phyloP scores from a whole-genome alignment of 2,797 vertebrate genomes.

The Enteromius unitaeniatus region DNA sequence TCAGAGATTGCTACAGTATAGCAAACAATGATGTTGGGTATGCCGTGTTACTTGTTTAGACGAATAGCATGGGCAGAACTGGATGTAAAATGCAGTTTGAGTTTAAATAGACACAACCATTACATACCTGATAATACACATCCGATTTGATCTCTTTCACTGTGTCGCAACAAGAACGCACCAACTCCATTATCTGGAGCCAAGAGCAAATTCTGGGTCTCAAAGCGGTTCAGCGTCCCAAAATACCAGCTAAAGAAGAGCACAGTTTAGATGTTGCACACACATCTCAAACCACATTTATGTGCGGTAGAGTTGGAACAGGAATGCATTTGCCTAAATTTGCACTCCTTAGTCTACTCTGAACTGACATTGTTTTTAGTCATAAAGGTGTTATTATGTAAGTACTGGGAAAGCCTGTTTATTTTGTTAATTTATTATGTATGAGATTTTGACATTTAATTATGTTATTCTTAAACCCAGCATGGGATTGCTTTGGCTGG shows the following conservation, averaged over 20 bases:
- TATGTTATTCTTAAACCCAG: not conserved
- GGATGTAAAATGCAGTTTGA: not conserved
- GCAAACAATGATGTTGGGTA: not conserved
- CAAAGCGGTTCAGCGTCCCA: conserved; percentile 69
- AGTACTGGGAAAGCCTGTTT: not conserved
- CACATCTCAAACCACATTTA: not conserved
- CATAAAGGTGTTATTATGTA: not conserved
- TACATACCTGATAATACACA: conserved; percentile 71
- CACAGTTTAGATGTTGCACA: not conserved
- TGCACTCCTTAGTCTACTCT: too few species aligned
- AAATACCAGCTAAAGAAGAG: conserved; percentile 73
- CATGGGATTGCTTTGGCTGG: not conserved
- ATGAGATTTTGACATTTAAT: not conserved
- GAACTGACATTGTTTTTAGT: not conserved
- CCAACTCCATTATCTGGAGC: conserved; percentile 55
- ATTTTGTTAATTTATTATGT: too few species aligned
- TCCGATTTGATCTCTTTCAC: conserved; percentile 64
- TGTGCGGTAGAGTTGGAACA: not conserved
- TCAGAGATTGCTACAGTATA: not conserved
- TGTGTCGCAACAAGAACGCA: conserved; percentile 70
- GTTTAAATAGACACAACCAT: not conserved
- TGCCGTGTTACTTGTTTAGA: not conserved
- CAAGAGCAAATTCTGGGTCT: conserved; percentile 67
- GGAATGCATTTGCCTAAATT: not conserved
- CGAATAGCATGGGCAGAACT: not conserved